Base-by-base conservation (phyloP, 2,888 invertebrate genomes). In the Cephus sareptanus region DNA sequence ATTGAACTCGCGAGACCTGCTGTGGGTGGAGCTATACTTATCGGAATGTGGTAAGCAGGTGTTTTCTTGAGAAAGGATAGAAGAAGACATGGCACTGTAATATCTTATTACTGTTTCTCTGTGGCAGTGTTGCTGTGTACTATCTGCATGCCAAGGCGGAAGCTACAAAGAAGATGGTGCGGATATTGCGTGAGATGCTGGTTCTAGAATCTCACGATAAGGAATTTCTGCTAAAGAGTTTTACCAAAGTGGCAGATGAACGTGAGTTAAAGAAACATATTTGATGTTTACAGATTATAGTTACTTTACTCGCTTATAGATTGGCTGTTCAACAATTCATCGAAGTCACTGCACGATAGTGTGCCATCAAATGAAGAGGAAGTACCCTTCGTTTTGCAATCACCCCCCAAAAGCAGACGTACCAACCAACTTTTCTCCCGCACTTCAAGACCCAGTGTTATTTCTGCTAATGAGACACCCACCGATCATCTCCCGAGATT, bases 141-240 rank as follows among this genome's bases (percentile, higher is more conserved):
- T 95, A 94, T 89, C 89, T 94, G 85, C 93, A 94, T 0, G 94
- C 95, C 0, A 93, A 93, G 78, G 94, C 95, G 0, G 89, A 91
- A 0, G 95, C 95, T 3, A 94, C 94, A 86, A 93, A 92, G 76
- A 92, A 93, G 75, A 94, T 94, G 93, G 95, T 95, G 78, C 90
- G 90, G 74, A 92, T 95, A 77, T 92, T 95, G 80, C 92, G 94
- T 0, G 93, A 94, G 77, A 95, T 95, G 94, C 91, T 95, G 83
- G 90, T 93, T 74, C 92, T 95, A 85, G 95, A 95, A 85, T 94
- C 95, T 1, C 94, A 94, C 86, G 96, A 96, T 87, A 96, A 95
- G 89, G 94, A 95, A 87, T 95, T 94, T 92, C 92, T 95, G 78
- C 92, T 95, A 34, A 91, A 92, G 74, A 94, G 94, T 87, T 95